Conservation (phyloP, 1,140 invertebrate species). For the Aphelenchoides fujianensis region DNA sequence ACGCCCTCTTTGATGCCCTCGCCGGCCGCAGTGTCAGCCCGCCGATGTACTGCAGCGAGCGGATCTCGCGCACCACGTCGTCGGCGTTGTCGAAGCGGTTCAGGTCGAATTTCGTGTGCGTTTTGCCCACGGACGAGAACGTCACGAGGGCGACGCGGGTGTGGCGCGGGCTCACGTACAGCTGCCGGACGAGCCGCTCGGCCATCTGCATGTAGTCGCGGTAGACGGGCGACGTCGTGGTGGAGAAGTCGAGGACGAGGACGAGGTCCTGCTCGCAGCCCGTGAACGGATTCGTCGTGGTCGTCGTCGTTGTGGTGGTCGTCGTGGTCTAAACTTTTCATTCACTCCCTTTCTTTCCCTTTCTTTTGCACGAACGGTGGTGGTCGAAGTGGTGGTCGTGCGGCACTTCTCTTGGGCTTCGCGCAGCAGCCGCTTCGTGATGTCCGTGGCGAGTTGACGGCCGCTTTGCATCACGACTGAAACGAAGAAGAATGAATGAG, state of each 20-base stretch:
- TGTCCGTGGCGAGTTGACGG: slow-evolving; percentile 55
- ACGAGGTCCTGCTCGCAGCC: slow-evolving; percentile 56
- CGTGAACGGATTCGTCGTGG: slow-evolving; percentile 46
- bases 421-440: slow-evolving; percentile 54
- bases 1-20: slow-evolving; percentile 51
- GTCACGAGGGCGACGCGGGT: slow-evolving; percentile 59
- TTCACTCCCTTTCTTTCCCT: slow-evolving; percentile 25
- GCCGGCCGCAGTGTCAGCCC: slow-evolving; percentile 55
- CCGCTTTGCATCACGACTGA: slow-evolving; percentile 58
- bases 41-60: slow-evolving; percentile 48
- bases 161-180: slow-evolving; percentile 55
- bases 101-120: slow-evolving; percentile 53
- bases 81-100: slow-evolving; percentile 52
- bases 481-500: no score
- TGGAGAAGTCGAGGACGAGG: slow-evolving; percentile 59
- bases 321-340: slow-evolving; percentile 8
- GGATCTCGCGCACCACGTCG: slow-evolving; percentile 51
- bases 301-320: slow-evolving; percentile 4
- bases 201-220: slow-evolving; percentile 47
- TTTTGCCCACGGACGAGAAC: slow-evolving; percentile 54
- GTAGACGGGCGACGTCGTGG: slow-evolving; percentile 56
- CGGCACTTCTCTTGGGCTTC: slow-evolving; percentile 58
- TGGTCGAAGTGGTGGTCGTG: slow-evolving; percentile 57
- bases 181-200: slow-evolving; percentile 37
- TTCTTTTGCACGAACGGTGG: no score